A percentile compares a stretch with the other conserved stretches of the same genome.
Conservation (phyloP, 2,888 invertebrate genomes). For the Iphiclides podalirius region DNA sequence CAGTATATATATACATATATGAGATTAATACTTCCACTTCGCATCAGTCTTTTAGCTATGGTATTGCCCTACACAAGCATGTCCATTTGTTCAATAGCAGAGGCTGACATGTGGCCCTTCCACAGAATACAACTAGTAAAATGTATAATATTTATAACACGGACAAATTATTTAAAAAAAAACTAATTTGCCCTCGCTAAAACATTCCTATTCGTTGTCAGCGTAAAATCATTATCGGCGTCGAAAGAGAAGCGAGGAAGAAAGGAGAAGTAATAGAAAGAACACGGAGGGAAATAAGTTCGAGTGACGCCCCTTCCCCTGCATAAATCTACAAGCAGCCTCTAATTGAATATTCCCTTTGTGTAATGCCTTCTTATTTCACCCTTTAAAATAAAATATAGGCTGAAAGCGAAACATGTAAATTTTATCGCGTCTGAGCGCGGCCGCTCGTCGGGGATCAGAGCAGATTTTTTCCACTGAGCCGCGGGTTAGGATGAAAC, state of each 20-base stretch:
- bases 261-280: conserved; percentile 22
- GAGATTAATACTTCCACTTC: too few relatives aligned
- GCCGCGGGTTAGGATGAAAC: conserved; percentile 64
- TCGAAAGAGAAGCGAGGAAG: neutral
- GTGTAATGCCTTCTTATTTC: conserved; percentile 72
- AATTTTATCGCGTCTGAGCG: conserved; percentile 73
- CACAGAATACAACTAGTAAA: too few relatives aligned
- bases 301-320: conserved; percentile 43
- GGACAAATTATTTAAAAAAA: too few relatives aligned
- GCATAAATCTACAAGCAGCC: conserved; percentile 66
- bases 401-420: conserved; percentile 74
- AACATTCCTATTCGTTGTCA: neutral
- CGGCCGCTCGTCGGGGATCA: conserved; percentile 51
- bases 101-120: neutral
- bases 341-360: conserved; percentile 78
- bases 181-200: neutral
- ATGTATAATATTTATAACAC: too few relatives aligned
- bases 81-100: neutral
- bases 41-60: neutral
- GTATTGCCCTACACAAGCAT: neutral
- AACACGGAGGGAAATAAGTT: conserved; percentile 47
- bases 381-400: conserved; percentile 78
- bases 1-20: too few relatives aligned
- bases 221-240: neutral
- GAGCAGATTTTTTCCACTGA: conserved; percentile 59